Evolutionary conservation across 2,797 vertebrate genomes (phyloP).

Genomic region (Esox lucius): DNA sequence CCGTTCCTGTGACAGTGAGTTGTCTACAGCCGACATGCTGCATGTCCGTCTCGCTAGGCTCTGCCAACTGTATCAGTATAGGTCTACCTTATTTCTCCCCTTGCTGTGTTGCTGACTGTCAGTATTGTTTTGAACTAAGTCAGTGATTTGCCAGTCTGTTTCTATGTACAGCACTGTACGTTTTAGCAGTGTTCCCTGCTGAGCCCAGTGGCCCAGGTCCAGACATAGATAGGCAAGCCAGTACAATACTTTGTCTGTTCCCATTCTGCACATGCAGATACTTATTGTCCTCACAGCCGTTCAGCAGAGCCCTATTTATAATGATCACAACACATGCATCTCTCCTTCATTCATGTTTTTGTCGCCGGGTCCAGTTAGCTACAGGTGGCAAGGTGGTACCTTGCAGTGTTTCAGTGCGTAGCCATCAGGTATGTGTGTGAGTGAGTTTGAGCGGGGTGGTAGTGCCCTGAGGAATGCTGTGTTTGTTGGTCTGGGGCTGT

Average conservation of each 20-base stretch:
- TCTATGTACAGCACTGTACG: constrained; percentile 8
- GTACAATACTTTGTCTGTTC: constrained; percentile 65
- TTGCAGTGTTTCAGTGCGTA: not conserved
- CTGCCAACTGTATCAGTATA: not conserved
- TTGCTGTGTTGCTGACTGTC: not conserved
- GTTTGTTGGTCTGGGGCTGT: not conserved
- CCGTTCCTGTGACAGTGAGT: not conserved
- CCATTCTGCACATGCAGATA: constrained; percentile 25
- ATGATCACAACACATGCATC: constrained; percentile 19
- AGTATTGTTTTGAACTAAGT: not conserved
- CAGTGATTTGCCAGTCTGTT: constrained; percentile 14
- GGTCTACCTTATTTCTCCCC: not conserved
- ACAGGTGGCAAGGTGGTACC: not conserved
- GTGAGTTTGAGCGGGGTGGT: constrained; percentile 19
- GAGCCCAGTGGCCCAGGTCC: constrained; percentile 54
- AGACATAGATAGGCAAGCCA: constrained; percentile 51
- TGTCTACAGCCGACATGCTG: not conserved
- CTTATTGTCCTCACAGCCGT: constrained; percentile 38
- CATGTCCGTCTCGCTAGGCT: not conserved
- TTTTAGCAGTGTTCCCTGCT: constrained; percentile 5
- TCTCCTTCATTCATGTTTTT: constrained; percentile 59
- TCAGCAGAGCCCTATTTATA: constrained; percentile 63
- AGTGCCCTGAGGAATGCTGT: not conserved
- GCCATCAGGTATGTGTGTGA: not conserved
- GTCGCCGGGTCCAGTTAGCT: not conserved